Evolutionary conservation across 2,888 invertebrate genomes (phyloP).

Genomic region (Sminthurinus aureus): DNA sequence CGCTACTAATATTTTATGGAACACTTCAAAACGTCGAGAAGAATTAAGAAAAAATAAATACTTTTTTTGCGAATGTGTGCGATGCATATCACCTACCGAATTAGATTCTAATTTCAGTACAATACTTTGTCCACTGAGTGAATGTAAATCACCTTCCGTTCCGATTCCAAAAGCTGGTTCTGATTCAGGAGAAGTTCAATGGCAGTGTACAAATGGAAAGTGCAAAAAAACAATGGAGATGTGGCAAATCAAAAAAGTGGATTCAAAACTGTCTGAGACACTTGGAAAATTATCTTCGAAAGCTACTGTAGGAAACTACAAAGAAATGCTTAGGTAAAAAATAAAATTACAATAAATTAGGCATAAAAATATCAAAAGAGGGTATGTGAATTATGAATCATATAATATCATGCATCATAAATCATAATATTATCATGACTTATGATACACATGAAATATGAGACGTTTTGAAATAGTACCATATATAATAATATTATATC

Average conservation of each 20-base stretch:
- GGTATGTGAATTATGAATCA: no score
- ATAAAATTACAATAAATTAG: no score
- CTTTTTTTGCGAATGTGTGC: conserved; percentile 57
- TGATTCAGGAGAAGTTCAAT: conserved; percentile 43
- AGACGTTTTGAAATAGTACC: no score
- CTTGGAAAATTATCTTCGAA: conserved; percentile 49
- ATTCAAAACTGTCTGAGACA: conserved; percentile 55
- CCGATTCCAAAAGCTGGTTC: neutral
- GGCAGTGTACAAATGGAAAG: conserved; percentile 54
- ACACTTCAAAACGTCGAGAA: conserved; percentile 57
- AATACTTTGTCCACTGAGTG: conserved; percentile 54
- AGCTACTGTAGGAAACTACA: conserved; percentile 51
- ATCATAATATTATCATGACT: no score
- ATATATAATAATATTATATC: no score
- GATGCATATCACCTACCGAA: conserved; percentile 57
- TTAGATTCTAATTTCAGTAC: conserved; percentile 58
- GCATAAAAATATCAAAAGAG: no score
- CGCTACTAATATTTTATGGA: conserved; percentile 57
- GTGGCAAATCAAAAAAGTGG: conserved; percentile 59
- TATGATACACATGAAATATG: no score
- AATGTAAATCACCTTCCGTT: conserved; percentile 47
- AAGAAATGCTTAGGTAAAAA: no score
- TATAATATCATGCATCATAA: no score
- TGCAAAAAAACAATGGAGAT: conserved; percentile 54
- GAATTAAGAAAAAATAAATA: conserved; percentile 56